A percentile compares a stretch with the other conserved stretches of the same genome.
These are phyloP conservation scores for Strix uralensis DNA, from an alignment of 2,113 vertebrate genomes.

Conservation along the genomic window DNA sequence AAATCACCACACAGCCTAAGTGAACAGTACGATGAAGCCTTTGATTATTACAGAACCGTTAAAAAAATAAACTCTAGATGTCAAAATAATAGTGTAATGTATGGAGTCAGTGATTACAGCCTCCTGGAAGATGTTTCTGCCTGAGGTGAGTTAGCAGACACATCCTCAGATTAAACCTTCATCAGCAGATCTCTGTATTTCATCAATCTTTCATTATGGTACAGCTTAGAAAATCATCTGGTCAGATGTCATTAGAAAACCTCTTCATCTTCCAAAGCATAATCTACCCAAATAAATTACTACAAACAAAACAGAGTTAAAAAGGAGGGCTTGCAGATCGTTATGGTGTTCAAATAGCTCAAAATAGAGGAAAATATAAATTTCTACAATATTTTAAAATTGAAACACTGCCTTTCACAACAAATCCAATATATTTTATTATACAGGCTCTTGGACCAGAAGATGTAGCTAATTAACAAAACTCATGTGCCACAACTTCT, in stretches of 20 bases:
- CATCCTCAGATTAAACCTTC: slow-evolving; percentile 79
- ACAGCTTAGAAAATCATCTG: slow-evolving; percentile 57
- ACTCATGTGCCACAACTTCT: neutral
- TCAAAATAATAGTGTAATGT: slow-evolving; percentile 8
- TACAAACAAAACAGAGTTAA: neutral
- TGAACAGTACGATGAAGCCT: neutral
- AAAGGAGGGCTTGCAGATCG: neutral
- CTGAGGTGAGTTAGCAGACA: slow-evolving; percentile 49
- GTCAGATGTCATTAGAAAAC: slow-evolving; percentile 63
- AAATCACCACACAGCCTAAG: neutral
- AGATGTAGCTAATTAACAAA: neutral
- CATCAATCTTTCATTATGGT: slow-evolving; percentile 81
- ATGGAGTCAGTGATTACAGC: slow-evolving; percentile 29
- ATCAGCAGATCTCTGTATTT: slow-evolving; percentile 72
- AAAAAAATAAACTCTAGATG: slow-evolving; percentile 29
- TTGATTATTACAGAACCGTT: neutral
- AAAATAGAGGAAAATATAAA: neutral
- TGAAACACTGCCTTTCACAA: neutral
- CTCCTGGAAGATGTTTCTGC: slow-evolving; percentile 30
- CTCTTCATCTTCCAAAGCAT: slow-evolving; percentile 53
- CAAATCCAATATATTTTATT: neutral
- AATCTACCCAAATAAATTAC: neutral
- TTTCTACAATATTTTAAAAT: neutral
- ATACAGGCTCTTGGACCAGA: neutral
- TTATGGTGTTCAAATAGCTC: neutral